Conservation (phyloP, 64 coral and sea anemone genomes). For the Orbicella faveolata region DNA sequence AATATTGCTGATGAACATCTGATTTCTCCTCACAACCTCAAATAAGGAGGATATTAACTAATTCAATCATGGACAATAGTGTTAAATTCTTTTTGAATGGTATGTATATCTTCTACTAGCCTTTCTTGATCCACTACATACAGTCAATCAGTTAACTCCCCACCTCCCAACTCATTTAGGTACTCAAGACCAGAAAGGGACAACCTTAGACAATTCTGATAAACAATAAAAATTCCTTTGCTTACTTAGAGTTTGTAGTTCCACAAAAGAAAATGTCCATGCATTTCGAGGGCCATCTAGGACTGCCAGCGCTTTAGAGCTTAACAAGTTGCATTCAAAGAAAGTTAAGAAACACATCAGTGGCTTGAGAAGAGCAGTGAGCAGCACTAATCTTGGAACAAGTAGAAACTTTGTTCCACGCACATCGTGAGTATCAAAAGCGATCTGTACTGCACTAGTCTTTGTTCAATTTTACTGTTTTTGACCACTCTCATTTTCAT, state of each 20-base stretch:
- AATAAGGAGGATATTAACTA: too few species aligned
- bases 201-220: too few species aligned
- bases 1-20: too few species aligned
- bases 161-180: too few species aligned
- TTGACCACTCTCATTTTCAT: neutral
- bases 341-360: slow-evolving; percentile 56
- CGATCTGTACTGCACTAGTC: neutral
- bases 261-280: slow-evolving; percentile 11
- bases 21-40: too few species aligned
- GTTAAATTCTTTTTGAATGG: too few species aligned
- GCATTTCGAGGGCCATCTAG: neutral
- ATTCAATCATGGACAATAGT: too few species aligned
- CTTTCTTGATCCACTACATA: too few species aligned
- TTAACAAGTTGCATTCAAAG: slow-evolving; percentile 23
- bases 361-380: slow-evolving; percentile 54
- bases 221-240: neutral
- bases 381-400: slow-evolving; percentile 4
- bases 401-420: slow-evolving; percentile 57
- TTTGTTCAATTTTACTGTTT: neutral
- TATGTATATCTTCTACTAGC: too few species aligned
- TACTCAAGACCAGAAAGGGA: too few species aligned
- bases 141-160: too few species aligned
- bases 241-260: neutral
- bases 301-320: slow-evolving; percentile 3
- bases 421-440: slow-evolving; percentile 39